A percentile compares a stretch with the other conserved stretches of the same genome.
phyloP scores from a whole-genome alignment of 2,113 vertebrate genomes.

The Megalops atlanticus region DNA sequence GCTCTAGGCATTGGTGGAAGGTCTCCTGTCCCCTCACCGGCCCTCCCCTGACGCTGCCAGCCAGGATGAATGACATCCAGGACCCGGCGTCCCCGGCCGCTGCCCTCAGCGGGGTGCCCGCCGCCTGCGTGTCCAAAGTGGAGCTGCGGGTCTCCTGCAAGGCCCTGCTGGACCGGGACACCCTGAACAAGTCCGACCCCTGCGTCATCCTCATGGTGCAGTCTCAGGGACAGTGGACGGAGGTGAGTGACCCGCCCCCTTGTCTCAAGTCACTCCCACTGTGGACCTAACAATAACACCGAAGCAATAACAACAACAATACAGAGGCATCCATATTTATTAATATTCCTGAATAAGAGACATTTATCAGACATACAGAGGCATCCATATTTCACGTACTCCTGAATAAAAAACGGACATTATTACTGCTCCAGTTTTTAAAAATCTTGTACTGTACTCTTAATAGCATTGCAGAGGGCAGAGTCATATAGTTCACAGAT shows the following conservation, averaged over 20 bases:
- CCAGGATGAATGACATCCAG: conserved; percentile 75
- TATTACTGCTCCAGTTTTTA: too few species aligned
- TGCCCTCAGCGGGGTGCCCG: conserved; percentile 72
- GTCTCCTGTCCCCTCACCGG: background rate
- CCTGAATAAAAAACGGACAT: too few species aligned
- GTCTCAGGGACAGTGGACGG: conserved; percentile 87
- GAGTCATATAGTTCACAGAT: too few species aligned
- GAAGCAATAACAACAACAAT: too few species aligned
- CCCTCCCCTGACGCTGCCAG: background rate
- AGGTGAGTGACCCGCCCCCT: conserved; percentile 70
- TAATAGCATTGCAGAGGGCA: too few species aligned
- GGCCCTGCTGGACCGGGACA: conserved; percentile 91
- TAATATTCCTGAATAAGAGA: too few species aligned
- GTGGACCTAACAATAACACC: background rate
- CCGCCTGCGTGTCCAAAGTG: conserved; percentile 85
- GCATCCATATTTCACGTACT: too few species aligned
- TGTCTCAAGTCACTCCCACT: background rate
- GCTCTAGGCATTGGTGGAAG: background rate
- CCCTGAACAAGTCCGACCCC: conserved; percentile 93
- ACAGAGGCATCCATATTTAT: too few species aligned
- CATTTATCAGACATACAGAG: too few species aligned
- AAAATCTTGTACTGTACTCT: too few species aligned
- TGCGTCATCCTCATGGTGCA: conserved; percentile 88
- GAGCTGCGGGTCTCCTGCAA: conserved; percentile 92
- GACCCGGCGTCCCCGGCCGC: conserved; percentile 78